Conservation (phyloP, 1,140 invertebrate genomes). For the Bombus difficillimus region DNA sequence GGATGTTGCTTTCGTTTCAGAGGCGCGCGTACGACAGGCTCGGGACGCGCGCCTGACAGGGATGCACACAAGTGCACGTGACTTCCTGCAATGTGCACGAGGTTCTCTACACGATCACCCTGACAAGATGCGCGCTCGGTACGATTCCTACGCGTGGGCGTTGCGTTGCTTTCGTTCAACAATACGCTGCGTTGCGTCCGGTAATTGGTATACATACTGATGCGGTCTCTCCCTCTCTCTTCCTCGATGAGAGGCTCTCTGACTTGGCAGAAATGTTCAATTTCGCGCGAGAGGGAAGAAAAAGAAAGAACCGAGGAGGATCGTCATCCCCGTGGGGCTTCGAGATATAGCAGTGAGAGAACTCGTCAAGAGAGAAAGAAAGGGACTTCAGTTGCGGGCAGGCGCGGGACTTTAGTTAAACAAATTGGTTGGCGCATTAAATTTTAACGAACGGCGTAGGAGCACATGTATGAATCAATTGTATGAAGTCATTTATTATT, state of each 20-base stretch:
- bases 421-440: slow-evolving; percentile 12
- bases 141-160: slow-evolving; percentile 49
- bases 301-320: not conserved
- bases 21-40: slow-evolving; percentile 8
- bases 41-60: not conserved
- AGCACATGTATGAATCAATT: slow-evolving; percentile 24
- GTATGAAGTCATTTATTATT: slow-evolving; percentile 24
- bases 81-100: slow-evolving; percentile 48
- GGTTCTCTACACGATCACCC: slow-evolving; percentile 21
- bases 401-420: not conserved
- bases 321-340: not conserved
- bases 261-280: slow-evolving; percentile 48
- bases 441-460: slow-evolving; percentile 19
- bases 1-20: slow-evolving; percentile 23
- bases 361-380: not conserved
- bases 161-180: slow-evolving; percentile 55
- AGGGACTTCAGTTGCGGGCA: not conserved
- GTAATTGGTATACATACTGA: slow-evolving; percentile 40
- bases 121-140: slow-evolving; percentile 23
- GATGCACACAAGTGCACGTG: slow-evolving; percentile 44
- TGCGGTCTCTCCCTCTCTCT: not conserved
- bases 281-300: not conserved
- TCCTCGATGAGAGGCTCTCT: not conserved
- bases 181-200: slow-evolving; percentile 36
- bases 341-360: no score